A percentile compares a stretch with the other conserved stretches of the same genome.
These are phyloP conservation scores for Daptonema setosum DNA, from an alignment of 2,888 invertebrate genomes.

Conservation along the genomic window DNA sequence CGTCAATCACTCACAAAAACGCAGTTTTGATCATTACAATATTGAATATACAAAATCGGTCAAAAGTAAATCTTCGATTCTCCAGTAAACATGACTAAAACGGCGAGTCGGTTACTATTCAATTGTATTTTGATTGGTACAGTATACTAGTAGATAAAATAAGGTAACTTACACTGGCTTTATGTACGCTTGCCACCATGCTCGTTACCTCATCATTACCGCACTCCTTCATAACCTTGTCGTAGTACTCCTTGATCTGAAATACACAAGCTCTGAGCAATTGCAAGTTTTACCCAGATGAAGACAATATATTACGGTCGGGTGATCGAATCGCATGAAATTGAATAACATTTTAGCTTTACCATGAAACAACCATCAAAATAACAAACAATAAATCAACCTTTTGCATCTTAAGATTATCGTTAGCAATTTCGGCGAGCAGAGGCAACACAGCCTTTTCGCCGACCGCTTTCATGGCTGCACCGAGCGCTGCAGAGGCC, in stretches of 20 bases:
- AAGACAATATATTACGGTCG: too few relatives aligned
- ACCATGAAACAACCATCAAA: background rate
- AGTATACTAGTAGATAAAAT: too few relatives aligned
- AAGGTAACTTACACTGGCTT: constrained; percentile 2
- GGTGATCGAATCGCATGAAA: too few relatives aligned
- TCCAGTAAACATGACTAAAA: too few relatives aligned
- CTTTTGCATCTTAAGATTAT: constrained; percentile 70
- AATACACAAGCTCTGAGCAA: too few relatives aligned
- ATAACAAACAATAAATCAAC: constrained; percentile 26
- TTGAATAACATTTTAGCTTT: too few relatives aligned
- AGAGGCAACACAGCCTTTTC: constrained; percentile 69
- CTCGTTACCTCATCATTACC: background rate
- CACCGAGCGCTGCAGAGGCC: constrained; percentile 75
- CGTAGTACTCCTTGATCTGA: constrained; percentile 58
- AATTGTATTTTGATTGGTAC: too few relatives aligned
- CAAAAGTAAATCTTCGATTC: too few relatives aligned
- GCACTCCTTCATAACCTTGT: constrained; percentile 48
- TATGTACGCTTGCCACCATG: constrained; percentile 1
- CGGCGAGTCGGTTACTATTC: too few relatives aligned
- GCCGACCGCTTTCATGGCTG: constrained; percentile 71
- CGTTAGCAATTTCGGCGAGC: constrained; percentile 50
- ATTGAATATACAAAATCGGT: too few relatives aligned
- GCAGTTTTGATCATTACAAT: too few relatives aligned
- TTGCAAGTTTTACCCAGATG: background rate
- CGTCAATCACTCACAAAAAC: too few relatives aligned